Conservation (phyloP, 2,797 vertebrate genomes). For the Etheostoma perlongum region DNA sequence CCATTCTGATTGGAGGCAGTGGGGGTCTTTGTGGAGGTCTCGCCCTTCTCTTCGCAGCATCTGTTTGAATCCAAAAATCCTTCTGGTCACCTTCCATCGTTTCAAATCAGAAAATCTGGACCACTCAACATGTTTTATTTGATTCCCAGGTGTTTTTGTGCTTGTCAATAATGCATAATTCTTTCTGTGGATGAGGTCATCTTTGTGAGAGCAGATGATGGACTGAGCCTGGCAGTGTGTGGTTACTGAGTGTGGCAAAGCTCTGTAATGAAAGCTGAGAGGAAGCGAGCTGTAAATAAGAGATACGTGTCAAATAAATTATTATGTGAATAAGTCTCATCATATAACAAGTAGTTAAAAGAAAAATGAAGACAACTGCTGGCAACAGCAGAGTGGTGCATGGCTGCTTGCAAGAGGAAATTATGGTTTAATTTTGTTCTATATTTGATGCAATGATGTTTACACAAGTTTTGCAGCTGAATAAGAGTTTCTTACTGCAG, state of each 20-base stretch:
- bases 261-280: constrained; percentile 15
- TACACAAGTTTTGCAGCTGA: background rate
- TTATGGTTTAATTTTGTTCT: constrained; percentile 19
- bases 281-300: constrained; percentile 3
- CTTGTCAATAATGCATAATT: constrained; percentile 19
- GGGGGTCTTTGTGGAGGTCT: constrained; percentile 33
- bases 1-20: constrained; percentile 10
- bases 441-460: background rate
- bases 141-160: background rate
- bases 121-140: background rate
- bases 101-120: constrained; percentile 17
- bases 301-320: background rate
- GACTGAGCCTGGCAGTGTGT: constrained; percentile 4
- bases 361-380: background rate
- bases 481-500: background rate
- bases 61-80: constrained; percentile 36
- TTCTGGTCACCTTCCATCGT: background rate
- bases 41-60: constrained; percentile 39
- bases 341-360: background rate
- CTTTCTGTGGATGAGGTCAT: constrained; percentile 54
- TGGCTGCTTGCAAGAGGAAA: constrained; percentile 11
- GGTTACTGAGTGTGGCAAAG: constrained; percentile 7
- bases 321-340: background rate
- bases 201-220: constrained; percentile 34
- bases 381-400: background rate